Conservation (phyloP, 2,888 invertebrate species). For the Cynaeus angustus region DNA sequence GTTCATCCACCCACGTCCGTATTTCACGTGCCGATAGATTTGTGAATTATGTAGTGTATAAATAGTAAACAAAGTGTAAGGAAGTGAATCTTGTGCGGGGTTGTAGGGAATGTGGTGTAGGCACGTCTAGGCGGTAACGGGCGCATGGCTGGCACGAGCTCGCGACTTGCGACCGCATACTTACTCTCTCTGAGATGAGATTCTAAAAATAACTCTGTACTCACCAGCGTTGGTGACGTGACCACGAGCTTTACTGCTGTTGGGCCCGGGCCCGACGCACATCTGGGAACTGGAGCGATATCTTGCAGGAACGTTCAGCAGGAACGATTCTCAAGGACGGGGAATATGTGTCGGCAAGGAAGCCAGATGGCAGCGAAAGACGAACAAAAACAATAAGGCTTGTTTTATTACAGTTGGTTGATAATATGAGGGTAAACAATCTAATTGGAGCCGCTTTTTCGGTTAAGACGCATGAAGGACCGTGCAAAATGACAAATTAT, state of each 20-base stretch:
- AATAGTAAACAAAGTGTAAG: conserved; percentile 51
- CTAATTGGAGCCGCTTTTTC: too few species aligned
- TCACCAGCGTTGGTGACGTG: conserved; percentile 54
- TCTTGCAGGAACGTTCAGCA: conserved; percentile 4
- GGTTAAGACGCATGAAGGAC: too few species aligned
- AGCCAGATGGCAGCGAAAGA: not conserved
- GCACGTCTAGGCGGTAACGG: conserved; percentile 48
- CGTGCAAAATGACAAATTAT: too few species aligned
- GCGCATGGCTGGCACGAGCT: conserved; percentile 57
- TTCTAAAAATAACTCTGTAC: conserved; percentile 57
- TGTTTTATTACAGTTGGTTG: too few species aligned
- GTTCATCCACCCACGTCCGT: conserved; percentile 44
- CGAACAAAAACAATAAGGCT: too few species aligned
- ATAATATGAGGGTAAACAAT: too few species aligned
- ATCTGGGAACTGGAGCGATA: not conserved
- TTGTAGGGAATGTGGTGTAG: conserved; percentile 49
- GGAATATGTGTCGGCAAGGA: not conserved
- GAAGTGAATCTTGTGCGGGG: conserved; percentile 48
- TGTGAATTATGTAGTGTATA: conserved; percentile 50
- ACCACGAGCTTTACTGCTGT: conserved; percentile 40
- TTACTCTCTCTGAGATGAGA: conserved; percentile 51
- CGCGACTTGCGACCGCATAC: conserved; percentile 40
- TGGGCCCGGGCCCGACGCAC: conserved; percentile 31
- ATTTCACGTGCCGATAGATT: conserved; percentile 49
- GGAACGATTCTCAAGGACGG: not conserved